Percentiles rank a stretch among this genome's conserved stretches.
Conservation (phyloP, 2,113 vertebrate genomes). For the Phylloscopus trochilus region DNA sequence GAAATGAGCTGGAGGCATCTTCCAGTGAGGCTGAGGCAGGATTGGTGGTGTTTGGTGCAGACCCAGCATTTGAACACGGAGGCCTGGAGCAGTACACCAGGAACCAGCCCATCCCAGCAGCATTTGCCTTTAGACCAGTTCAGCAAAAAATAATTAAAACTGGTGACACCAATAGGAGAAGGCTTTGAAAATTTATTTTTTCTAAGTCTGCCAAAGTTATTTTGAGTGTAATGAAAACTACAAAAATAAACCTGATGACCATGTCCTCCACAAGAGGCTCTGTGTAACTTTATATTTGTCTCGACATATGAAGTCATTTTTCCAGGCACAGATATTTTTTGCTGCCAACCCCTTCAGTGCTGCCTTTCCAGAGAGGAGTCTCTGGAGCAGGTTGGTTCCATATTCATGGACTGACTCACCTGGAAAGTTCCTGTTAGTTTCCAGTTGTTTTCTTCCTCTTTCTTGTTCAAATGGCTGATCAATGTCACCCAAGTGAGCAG, state of each 20-base stretch:
- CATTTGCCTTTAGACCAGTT: background rate
- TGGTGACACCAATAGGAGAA: constrained; percentile 45
- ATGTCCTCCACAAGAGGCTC: constrained; percentile 12
- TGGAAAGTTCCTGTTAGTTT: background rate
- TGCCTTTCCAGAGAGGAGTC: background rate
- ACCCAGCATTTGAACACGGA: background rate
- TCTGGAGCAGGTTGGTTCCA: background rate
- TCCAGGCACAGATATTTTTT: constrained; percentile 3
- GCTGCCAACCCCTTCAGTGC: background rate
- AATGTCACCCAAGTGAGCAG: background rate
- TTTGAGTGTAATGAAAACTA: constrained; percentile 59
- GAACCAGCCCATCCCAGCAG: background rate
- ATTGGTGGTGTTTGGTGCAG: background rate
- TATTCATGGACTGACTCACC: background rate
- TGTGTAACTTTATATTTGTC: constrained; percentile 55
- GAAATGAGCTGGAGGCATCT: background rate
- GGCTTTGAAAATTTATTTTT: constrained; percentile 54
- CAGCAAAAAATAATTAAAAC: constrained; percentile 61
- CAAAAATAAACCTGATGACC: constrained; percentile 60
- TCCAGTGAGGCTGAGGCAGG: background rate
- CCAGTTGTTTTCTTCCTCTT: background rate
- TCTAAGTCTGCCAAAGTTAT: constrained; percentile 51
- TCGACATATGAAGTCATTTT: constrained; percentile 42
- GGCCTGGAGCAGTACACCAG: background rate
- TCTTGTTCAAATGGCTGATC: background rate